A percentile compares a stretch with the other conserved stretches of the same genome.
Evolutionary conservation across 2,113 vertebrate genomes (phyloP).

Genomic region (Pangasianodon gigas): DNA sequence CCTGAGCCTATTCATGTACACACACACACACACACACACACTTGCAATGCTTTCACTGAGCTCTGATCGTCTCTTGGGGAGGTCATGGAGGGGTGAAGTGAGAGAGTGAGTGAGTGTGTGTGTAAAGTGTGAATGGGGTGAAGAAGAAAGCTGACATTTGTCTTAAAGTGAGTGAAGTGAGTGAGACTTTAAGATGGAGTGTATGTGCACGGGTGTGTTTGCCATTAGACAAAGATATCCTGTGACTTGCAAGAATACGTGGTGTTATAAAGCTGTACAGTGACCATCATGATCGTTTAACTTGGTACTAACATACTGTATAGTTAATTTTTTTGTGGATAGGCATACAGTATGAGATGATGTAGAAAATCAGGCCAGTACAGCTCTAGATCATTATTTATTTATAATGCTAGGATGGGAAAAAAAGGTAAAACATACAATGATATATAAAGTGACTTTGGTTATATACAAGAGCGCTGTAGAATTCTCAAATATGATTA

Average conservation of each 20-base stretch:
- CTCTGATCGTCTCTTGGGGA: background rate
- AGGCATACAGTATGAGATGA: background rate
- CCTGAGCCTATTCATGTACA: background rate
- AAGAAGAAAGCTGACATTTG: background rate
- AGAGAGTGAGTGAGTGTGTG: background rate
- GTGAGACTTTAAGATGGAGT: background rate
- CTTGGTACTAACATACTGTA: too few relatives aligned
- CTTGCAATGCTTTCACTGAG: background rate
- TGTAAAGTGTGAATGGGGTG: background rate
- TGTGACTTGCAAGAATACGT: background rate
- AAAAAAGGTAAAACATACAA: background rate
- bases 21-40: background rate
- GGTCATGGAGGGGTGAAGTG: background rate
- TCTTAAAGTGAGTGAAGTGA: background rate
- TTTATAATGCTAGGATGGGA: background rate
- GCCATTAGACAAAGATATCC: background rate
- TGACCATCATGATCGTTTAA: background rate
- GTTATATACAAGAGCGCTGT: background rate
- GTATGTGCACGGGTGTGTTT: background rate
- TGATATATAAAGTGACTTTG: background rate
- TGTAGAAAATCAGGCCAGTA: background rate
- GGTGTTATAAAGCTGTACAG: background rate
- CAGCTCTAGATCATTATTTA: background rate
- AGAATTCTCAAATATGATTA: background rate
- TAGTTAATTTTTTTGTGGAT: background rate